These are phyloP conservation scores for Cyclura pinguis DNA, from an alignment of 2,797 vertebrate species.

Conservation along the genomic window DNA sequence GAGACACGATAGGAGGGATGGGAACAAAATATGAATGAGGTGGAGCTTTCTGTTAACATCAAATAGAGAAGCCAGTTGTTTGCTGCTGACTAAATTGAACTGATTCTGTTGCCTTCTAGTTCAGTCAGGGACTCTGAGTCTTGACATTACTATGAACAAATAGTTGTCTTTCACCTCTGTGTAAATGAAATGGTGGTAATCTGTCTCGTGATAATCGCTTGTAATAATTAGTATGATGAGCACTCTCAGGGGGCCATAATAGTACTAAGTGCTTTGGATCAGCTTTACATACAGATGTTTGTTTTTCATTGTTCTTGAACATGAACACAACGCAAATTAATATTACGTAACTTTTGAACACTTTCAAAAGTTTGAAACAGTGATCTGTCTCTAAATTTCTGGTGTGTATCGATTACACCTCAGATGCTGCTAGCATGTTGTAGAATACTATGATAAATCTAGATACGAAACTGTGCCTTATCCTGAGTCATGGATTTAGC, in stretches of 20 bases:
- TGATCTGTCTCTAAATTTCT: background rate
- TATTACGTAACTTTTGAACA: background rate
- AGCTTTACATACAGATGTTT: background rate
- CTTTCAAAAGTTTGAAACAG: background rate
- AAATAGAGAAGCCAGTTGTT: background rate
- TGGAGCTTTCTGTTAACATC: background rate
- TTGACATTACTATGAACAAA: background rate
- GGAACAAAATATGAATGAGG: background rate
- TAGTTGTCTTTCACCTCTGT: background rate
- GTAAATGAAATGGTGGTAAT: background rate
- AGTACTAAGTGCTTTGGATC: background rate
- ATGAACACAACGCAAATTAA: background rate
- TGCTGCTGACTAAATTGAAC: background rate
- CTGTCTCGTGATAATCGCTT: background rate
- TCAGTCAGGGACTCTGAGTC: background rate
- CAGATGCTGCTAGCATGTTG: background rate
- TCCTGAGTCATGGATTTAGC: slow-evolving; percentile 1
- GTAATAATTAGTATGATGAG: background rate
- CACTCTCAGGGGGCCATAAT: background rate
- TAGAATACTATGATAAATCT: background rate
- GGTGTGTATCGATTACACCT: background rate
- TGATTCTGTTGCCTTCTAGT: background rate
- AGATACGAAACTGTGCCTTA: background rate
- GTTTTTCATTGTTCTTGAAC: background rate
- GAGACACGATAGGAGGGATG: background rate